These are phyloP conservation scores for Bufo gargarizans DNA, from an alignment of 2,113 vertebrate species.

Conservation along the genomic window DNA sequence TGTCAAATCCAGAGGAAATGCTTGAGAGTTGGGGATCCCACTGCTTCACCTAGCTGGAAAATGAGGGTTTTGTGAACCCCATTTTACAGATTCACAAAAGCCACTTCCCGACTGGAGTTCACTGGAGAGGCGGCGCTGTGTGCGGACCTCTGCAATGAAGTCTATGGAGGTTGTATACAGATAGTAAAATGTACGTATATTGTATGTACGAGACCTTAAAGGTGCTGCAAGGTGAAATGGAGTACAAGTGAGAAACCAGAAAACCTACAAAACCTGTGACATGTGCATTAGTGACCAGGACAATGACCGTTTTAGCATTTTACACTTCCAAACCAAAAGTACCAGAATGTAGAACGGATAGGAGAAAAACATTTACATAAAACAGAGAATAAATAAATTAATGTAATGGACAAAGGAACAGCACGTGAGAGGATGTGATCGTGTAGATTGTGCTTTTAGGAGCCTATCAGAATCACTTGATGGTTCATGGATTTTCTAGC, in stretches of 20 bases:
- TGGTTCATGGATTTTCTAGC: slow-evolving; percentile 5
- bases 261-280: background rate
- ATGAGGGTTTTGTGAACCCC: background rate
- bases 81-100: background rate
- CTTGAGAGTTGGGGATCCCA: background rate
- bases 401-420: background rate
- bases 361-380: background rate
- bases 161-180: background rate
- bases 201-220: background rate
- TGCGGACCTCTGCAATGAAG: background rate
- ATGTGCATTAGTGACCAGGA: background rate
- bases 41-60: background rate
- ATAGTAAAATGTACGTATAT: background rate
- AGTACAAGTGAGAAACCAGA: background rate
- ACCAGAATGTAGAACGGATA: background rate
- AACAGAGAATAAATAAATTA: slow-evolving; percentile 43
- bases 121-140: no score
- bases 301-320: background rate
- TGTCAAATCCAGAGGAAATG: background rate
- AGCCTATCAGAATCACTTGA: slow-evolving; percentile 6
- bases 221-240: background rate
- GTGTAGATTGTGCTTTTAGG: slow-evolving; percentile 51
- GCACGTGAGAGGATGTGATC: background rate
- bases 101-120: no score
- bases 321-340: background rate